Percentiles rank a stretch among this genome's conserved stretches.
These are phyloP conservation scores for Ianthella basta DNA, from an alignment of 37 sponge, comb jelly and placozoan species.

Conservation along the genomic window DNA sequence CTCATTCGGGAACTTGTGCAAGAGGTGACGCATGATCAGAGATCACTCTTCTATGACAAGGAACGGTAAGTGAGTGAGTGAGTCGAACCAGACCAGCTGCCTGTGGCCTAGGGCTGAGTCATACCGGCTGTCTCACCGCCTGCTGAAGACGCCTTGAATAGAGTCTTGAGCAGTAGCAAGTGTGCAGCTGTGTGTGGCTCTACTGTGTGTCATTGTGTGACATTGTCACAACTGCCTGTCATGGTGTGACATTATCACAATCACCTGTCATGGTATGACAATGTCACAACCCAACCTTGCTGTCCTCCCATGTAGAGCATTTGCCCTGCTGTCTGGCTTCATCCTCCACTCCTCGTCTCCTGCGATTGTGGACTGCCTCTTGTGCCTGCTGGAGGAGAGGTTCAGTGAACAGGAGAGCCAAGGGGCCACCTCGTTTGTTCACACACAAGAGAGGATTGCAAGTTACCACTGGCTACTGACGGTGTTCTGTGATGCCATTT, in stretches of 20 bases:
- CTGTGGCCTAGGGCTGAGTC: too few relatives aligned
- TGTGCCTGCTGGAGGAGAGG: background rate
- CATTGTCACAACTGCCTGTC: too few relatives aligned
- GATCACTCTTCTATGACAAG: slow-evolving; percentile 16
- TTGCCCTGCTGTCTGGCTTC: slow-evolving; percentile 10
- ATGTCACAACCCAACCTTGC: too few relatives aligned
- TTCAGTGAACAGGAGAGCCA: background rate
- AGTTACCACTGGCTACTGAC: slow-evolving; percentile 14
- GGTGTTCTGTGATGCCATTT: slow-evolving; percentile 13
- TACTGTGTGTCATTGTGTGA: too few relatives aligned
- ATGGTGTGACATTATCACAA: too few relatives aligned
- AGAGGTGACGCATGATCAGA: background rate
- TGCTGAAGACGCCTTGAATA: too few relatives aligned
- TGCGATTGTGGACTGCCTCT: background rate
- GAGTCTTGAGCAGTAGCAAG: too few relatives aligned
- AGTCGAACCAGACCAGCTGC: too few relatives aligned
- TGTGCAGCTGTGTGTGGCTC: too few relatives aligned
- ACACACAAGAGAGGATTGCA: background rate
- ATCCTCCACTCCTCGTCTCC: background rate
- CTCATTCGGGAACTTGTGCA: background rate
- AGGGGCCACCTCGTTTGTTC: background rate
- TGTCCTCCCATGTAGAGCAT: background rate
- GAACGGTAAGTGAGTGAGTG: background rate
- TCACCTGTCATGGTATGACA: too few relatives aligned
- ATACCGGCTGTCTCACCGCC: too few relatives aligned